Evolutionary conservation across 2,888 invertebrate genomes (phyloP), one percentile per base, ranked within the genome.

Genomic region (Pteria penguin): DNA sequence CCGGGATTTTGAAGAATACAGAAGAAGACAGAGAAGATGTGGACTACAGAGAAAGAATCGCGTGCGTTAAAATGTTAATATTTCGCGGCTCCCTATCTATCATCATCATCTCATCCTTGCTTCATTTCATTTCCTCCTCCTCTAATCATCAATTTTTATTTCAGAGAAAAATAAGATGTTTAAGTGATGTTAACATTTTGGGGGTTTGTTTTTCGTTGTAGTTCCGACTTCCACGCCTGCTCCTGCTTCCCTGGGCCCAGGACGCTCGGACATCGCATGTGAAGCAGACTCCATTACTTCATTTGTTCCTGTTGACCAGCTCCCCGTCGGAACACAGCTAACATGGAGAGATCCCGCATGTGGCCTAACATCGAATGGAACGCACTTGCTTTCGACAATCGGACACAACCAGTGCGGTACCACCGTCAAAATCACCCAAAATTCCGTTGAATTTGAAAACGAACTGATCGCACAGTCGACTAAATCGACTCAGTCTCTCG

Each of bases 341-440:
- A 82, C 81, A 27, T 83, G 83, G 83, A 70, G 80, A 3, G 79
- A 83, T 26, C 73, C 73, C 8, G 22, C 33, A 0, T 83, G 83
- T 57, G 26, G 26, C 22, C 66, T 82, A 11, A 3, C 52, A 3
- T 73, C 57, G 45, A 83, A 83, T 52, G 79, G 78, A 2, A 82
- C 76, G 27, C 81, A 82, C 62, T 82, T 78, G 63, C 52, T 79
- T 4, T 67, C 75, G 60, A 72, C 27, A 1, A 68, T 83, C 8
- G 18, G 26, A 8, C 71, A 80, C 26, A 62, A 70, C 4, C 70
- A 75, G n/a, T 83, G 83, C 55, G 83, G 83, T 31, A 80, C 81
- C 11, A 80, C 83, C 0, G 79, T 83, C 4, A 33, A 57, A 2
- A 75, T 83, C 3, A 72, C 78, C 52, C 61, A 72, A 27, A 69